Evolutionary conservation across 2,797 vertebrate genomes (phyloP), one percentile per base, ranked within the genome.

Genomic region (Gymnothorax javanicus): DNA sequence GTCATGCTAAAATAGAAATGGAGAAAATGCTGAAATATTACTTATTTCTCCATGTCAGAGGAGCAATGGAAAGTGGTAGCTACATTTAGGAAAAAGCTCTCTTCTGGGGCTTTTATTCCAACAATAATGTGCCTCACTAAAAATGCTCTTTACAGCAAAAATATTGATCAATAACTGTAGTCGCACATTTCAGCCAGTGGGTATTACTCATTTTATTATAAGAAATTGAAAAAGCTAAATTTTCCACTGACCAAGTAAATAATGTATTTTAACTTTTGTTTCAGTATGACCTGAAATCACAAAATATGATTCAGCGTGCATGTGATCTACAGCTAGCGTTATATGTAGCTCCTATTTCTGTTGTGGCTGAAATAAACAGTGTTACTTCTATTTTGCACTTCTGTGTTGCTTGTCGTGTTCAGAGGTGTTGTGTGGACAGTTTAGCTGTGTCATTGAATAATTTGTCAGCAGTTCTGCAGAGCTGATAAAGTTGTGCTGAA

Each of bases 351-450:
- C 71, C 62, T 64, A 33, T 73, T 33, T 73, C n/a, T 77, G 33
- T 79, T 79, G 23, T 54, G 43, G 71, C 15, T 79, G 54, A 79
- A 52, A 79, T 79, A 54, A 79, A 79, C 75, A 79, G 23, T 79
- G 50, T 79, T 79, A 54, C 50, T 79, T 79, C 50, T 1, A 54
- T 54, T 52, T 79, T n/a, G 54, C 75, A 79, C 43, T 79, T 79
- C 75, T 79, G 75, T 7, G 1, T 54, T 20, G 50, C 25, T 54
- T 79, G 33, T 43, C 11, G 54, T 79, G 17, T 79, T 79, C 50
- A 8, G 50, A 54, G 75, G 13, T 54, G 43, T 54, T 7, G 50
- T 79, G 50, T 54, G 5, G 17, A 54, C 27, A 43, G 27, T 75
- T 75, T 50, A 75, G 13, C 71, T 50, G 33, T 27, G 33, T 75